A percentile compares a stretch with the other conserved stretches of the same genome.
Evolutionary conservation across 2,113 vertebrate genomes (phyloP).

Genomic region (Alosa alosa): DNA sequence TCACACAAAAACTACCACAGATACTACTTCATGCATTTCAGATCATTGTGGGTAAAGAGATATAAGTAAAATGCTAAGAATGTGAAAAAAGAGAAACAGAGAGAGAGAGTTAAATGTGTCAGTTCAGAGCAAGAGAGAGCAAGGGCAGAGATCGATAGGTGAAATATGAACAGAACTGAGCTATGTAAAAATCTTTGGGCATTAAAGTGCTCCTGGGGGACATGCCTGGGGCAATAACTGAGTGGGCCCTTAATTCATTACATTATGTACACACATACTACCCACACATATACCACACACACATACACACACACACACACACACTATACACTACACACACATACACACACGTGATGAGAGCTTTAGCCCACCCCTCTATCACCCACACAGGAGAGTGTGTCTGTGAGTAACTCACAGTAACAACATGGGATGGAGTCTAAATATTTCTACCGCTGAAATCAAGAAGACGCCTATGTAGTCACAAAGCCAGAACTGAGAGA

Average conservation of each 20-base stretch:
- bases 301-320: not conserved
- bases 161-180: slow-evolving; percentile 3
- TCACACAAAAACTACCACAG: no score
- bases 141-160: not conserved
- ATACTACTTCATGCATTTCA: no score
- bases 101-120: not conserved
- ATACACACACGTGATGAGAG: no score
- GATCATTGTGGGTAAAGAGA: no score
- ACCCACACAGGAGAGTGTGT: no score
- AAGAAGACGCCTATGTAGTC: no score
- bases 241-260: not conserved
- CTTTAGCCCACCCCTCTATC: no score
- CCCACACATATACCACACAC: not conserved
- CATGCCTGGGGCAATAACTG: not conserved
- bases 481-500: no score
- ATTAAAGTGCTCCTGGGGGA: not conserved
- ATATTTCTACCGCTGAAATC: no score
- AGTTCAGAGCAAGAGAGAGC: not conserved
- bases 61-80: not conserved
- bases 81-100: not conserved
- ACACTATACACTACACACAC: not conserved
- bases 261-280: not conserved
- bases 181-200: not conserved
- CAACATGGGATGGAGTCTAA: no score
- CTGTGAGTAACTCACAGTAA: no score